A percentile compares a stretch with the other conserved stretches of the same genome.
These are phyloP conservation scores for Neodiprion virginianus DNA, from an alignment of 1,140 invertebrate genomes.

Conservation along the genomic window DNA sequence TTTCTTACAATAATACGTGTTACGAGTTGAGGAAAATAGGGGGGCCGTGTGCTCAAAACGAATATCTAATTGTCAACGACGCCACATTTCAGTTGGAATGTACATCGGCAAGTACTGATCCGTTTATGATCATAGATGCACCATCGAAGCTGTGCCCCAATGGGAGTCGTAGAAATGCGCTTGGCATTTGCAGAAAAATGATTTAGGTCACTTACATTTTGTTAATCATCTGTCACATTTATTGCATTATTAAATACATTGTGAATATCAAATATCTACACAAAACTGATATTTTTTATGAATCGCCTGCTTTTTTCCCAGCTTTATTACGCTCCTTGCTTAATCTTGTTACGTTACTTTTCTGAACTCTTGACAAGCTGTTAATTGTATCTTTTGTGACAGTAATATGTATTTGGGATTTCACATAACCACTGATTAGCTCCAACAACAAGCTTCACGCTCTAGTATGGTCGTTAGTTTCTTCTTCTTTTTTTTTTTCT, in stretches of 20 bases:
- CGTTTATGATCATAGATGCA: conserved; percentile 39
- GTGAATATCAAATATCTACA: too few species aligned
- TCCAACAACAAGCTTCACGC: too few species aligned
- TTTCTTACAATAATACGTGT: conserved; percentile 62
- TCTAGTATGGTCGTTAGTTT: too few species aligned
- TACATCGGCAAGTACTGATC: conserved; percentile 22
- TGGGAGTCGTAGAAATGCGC: conserved; percentile 43
- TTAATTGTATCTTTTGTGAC: too few species aligned
- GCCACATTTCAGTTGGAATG: conserved; percentile 49
- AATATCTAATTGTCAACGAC: conserved; percentile 41
- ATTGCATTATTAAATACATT: conserved; percentile 5
- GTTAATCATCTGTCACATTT: not conserved
- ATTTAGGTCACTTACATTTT: not conserved
- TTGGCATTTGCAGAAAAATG: conserved; percentile 40
- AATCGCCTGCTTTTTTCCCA: too few species aligned
- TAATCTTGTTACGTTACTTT: too few species aligned
- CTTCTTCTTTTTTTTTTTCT: too few species aligned
- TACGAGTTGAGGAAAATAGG: conserved; percentile 54
- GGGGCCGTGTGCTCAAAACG: conserved; percentile 49
- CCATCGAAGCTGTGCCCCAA: conserved; percentile 39
- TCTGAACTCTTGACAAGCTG: too few species aligned
- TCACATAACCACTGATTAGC: too few species aligned
- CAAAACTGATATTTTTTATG: too few species aligned
- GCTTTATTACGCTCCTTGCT: too few species aligned
- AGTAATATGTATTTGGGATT: too few species aligned